Base-by-base conservation (phyloP, 1,140 invertebrate genomes). In the Augochlora pura region DNA sequence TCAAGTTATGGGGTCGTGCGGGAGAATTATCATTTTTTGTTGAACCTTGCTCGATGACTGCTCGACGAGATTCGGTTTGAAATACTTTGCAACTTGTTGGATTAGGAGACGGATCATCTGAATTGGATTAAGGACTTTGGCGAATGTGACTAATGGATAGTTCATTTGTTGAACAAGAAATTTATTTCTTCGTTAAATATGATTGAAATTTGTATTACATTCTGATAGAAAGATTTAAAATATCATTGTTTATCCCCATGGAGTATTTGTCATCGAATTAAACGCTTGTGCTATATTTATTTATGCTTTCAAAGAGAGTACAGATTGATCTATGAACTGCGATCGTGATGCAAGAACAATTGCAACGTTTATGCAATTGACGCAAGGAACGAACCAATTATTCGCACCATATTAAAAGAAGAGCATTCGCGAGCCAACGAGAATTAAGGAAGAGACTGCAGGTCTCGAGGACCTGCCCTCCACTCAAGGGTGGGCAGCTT, bases 391-490 rank as follows among this genome's bases (percentile, higher is more conserved):
- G 14, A 38, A 12, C 3, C 10, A 2, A 46, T 10, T 2, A 2
- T 9, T 18, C n/a, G 7, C n/a, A 3, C 2, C n/a, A 0, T 6
- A 16, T 16, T 12, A 5, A 39, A 18, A 0, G 27, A 18, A 9
- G 1, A 23, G 12, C 4, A 54, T 59, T 73, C 25, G 25, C 25
- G 42, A 67, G 54, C 27, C 39, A 49, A 27, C 60, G 42, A n/a
- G 54, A 71, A 21, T 7, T 6, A 54, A 54, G 63, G 63, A 63
- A 59, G 80, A 81, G 65, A 75, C 67, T 52, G 46, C 25, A 77
- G 39, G 59, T 77, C 59, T 72, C 71, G 62, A 39, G 82, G 84
- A 76, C 84, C 84, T 80, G 77, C 81, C 85, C 67, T 83, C 68
- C 59, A 52, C n/a, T 27, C 52, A 67, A 64, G 64, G 81, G 76